Percentiles rank a stretch among this genome's conserved stretches.
Evolutionary conservation across 2,113 vertebrate species (phyloP).

Genomic region (Cairina moschata): DNA sequence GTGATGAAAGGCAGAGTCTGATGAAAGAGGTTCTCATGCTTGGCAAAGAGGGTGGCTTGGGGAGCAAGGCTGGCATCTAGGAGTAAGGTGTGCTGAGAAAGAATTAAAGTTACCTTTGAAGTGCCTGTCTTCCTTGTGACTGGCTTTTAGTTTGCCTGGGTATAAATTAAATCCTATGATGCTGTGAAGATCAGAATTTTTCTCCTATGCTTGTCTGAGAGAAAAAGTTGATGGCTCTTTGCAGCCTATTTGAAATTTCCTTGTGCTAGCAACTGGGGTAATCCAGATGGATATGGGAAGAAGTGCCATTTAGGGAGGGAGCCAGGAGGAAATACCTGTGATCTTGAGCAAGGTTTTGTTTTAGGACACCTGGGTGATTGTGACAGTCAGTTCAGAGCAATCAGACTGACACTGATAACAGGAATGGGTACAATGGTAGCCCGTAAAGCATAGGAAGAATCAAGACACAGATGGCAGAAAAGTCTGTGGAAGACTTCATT

Average conservation of each 20-base stretch:
- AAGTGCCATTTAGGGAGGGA: neutral
- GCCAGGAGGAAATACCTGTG: neutral
- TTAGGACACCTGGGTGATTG: neutral
- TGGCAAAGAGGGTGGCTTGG: neutral
- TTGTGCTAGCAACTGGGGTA: neutral
- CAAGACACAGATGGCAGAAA: neutral
- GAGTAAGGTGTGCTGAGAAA: neutral
- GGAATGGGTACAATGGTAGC: neutral
- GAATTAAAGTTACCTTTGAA: neutral
- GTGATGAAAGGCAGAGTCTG: neutral
- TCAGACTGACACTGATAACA: neutral
- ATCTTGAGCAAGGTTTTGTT: neutral
- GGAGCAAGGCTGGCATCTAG: neutral
- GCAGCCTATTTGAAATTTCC: neutral
- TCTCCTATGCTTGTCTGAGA: neutral
- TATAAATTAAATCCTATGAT: neutral
- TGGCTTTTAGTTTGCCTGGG: neutral
- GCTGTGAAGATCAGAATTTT: neutral
- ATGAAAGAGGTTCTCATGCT: neutral
- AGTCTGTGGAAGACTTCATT: neutral
- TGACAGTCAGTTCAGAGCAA: neutral
- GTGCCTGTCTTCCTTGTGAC: neutral
- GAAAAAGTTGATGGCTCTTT: neutral
- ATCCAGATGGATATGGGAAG: neutral
- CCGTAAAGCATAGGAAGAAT: neutral